Percentiles rank a stretch among this genome's conserved stretches.
Evolutionary conservation across 92 coral and sea anemone species (phyloP).

Genomic region (Epizoanthus ramosus): DNA sequence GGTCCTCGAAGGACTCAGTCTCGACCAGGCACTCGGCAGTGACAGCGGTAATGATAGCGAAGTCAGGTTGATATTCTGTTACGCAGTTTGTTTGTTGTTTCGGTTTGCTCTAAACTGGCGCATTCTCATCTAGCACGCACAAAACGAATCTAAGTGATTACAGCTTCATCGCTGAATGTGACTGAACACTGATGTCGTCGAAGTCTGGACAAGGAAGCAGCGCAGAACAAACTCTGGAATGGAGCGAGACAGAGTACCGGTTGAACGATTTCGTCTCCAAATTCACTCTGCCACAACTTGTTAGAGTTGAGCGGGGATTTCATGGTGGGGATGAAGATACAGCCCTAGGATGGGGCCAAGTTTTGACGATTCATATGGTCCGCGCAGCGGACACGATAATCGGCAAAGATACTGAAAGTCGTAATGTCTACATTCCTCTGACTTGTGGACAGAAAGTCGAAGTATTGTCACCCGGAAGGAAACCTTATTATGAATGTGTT

Average conservation of each 20-base stretch:
- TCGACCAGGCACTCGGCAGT: too few relatives aligned
- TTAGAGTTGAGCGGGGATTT: slow-evolving; percentile 60
- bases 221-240: slow-evolving; percentile 21
- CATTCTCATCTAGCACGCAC: too few relatives aligned
- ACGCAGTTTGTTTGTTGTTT: too few relatives aligned
- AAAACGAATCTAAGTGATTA: neutral
- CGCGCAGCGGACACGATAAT: slow-evolving; percentile 50
- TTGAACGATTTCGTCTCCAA: slow-evolving; percentile 28
- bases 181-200: too few relatives aligned
- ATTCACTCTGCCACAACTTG: slow-evolving; percentile 57
- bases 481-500: neutral
- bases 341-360: slow-evolving; percentile 64
- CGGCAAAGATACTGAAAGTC: slow-evolving; percentile 5
- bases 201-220: neutral
- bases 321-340: slow-evolving; percentile 55
- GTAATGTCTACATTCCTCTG: slow-evolving; percentile 9
- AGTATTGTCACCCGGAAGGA: neutral
- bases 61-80: too few relatives aligned
- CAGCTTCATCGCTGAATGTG: too few relatives aligned
- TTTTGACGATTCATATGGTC: slow-evolving; percentile 58
- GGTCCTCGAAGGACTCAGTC: too few relatives aligned
- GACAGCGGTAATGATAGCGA: too few relatives aligned
- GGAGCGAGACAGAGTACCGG: slow-evolving; percentile 39
- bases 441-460: slow-evolving; percentile 27
- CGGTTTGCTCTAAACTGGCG: too few relatives aligned